Evolutionary conservation across 1,140 invertebrate species (phyloP), one percentile per base, ranked within the genome.

Genomic region (Drosophila athabasca): DNA sequence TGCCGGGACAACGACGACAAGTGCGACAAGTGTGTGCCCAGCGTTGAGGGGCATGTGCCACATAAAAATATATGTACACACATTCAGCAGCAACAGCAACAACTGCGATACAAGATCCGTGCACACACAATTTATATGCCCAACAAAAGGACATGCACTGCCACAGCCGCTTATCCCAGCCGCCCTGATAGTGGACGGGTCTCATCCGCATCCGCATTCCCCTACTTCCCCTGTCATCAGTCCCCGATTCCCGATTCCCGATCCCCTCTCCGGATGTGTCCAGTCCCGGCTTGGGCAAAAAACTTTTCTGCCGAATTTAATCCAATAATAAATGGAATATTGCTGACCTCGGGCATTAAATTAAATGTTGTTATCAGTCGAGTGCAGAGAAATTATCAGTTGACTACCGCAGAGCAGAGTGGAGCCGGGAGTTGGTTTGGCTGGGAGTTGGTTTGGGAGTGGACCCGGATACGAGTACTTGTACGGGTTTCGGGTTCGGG

Each of bases 241-340:
- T 26, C 24, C 24, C 24, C 24, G 1, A 2, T 31, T 7, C 7
- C 6, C 22, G 8, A n/a, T 24, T 3, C 22, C 26, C 26, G 24
- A 26, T 6, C n/a, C 19, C 24, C 24, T 43, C n/a, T 35, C 51
- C 41, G 7, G 24, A 26, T 26, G 24, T 5, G 24, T 26, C 3
- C 48, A 26, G 24, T 5, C 24, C 48, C 17, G 15, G 22, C 26
- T 31, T 44, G 6, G 22, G n/a, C 48, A 79, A 82, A 87, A 88
- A 87, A 76, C 64, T 76, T 83, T 90, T 65, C 79, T 90, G 85
- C 90, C 90, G 74, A 90, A 91, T 84, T 88, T 91, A 91, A 91
- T 91, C 90, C 90, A 91, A 91, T 91, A 91, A 91, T 89, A 90
- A 91, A 91, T 91, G 90, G 90, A 90, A 91, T 91, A 90, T 91